Percentiles rank a stretch among this genome's conserved stretches.
Evolutionary conservation across 1,140 invertebrate species (phyloP).

Genomic region (Drosophila simulans): DNA sequence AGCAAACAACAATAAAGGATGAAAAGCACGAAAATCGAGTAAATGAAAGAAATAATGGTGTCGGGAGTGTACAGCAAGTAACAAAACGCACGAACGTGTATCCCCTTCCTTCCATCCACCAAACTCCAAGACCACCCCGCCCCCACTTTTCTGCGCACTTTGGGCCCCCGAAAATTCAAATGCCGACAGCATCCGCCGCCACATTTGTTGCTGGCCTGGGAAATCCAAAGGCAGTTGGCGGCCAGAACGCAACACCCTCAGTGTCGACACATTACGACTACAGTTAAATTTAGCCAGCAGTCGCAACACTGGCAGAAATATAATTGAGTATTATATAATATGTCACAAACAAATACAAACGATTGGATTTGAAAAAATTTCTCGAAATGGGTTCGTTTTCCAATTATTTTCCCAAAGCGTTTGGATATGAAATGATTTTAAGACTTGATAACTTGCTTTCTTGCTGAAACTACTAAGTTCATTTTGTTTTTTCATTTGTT

Average conservation of each 20-base stretch:
- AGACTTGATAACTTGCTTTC: too few relatives aligned
- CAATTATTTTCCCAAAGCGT: too few relatives aligned
- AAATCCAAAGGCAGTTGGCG: constrained; percentile 23
- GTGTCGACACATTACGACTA: constrained; percentile 42
- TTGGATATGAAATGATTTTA: too few relatives aligned
- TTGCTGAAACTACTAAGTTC: background rate
- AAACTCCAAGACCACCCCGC: background rate
- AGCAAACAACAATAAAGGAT: constrained; percentile 82
- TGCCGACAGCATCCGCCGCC: constrained; percentile 29
- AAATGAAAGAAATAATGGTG: constrained; percentile 79
- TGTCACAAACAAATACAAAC: background rate
- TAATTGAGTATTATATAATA: background rate
- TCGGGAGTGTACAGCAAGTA: constrained; percentile 73
- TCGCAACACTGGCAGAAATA: background rate
- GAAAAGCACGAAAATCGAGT: constrained; percentile 73
- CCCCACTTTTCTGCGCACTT: background rate
- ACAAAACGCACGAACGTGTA: constrained; percentile 50
- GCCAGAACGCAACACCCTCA: constrained; percentile 23
- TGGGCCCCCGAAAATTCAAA: constrained; percentile 31
- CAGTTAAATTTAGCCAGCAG: constrained; percentile 23
- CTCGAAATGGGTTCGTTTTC: too few relatives aligned
- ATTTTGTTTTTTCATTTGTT: too few relatives aligned
- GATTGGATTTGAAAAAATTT: too few relatives aligned
- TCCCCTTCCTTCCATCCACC: background rate
- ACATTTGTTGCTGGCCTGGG: constrained; percentile 12